These are phyloP conservation scores for Himalopsyche anomala DNA, from an alignment of 2,888 invertebrate genomes.

Conservation along the genomic window DNA sequence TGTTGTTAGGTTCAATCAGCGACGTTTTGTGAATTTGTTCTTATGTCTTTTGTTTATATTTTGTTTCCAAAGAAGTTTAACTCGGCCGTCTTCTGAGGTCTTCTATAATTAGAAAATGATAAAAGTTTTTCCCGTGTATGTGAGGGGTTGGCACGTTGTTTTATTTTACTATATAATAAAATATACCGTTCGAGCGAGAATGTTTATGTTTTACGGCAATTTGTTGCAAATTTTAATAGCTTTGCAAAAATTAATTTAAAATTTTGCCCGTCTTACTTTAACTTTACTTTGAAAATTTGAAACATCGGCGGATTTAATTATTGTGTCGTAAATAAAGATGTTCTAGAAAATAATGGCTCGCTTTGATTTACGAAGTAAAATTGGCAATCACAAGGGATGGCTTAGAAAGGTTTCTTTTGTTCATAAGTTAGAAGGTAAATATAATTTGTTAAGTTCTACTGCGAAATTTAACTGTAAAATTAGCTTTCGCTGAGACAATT, in stretches of 20 bases:
- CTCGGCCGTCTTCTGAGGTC: neutral
- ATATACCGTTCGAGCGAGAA: neutral
- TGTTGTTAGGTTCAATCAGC: neutral
- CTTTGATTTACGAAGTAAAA: neutral
- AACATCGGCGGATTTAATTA: neutral
- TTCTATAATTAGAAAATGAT: slow-evolving; percentile 6
- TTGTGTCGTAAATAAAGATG: neutral
- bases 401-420: too few relatives aligned
- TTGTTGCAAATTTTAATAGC: neutral
- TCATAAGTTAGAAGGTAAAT: too few relatives aligned
- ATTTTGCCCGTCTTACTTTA: neutral
- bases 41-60: slow-evolving; percentile 1
- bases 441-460: too few relatives aligned
- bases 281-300: neutral
- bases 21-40: neutral
- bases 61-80: neutral
- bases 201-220: neutral
- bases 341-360: neutral
- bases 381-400: too few relatives aligned
- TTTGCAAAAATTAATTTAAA: slow-evolving; percentile 3
- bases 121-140: neutral
- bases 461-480: too few relatives aligned
- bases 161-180: slow-evolving; percentile 4
- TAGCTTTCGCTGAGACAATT: too few relatives aligned
- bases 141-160: neutral